phyloP scores from a whole-genome alignment of 2,797 vertebrate species.

The Micromesistius poutassou region DNA sequence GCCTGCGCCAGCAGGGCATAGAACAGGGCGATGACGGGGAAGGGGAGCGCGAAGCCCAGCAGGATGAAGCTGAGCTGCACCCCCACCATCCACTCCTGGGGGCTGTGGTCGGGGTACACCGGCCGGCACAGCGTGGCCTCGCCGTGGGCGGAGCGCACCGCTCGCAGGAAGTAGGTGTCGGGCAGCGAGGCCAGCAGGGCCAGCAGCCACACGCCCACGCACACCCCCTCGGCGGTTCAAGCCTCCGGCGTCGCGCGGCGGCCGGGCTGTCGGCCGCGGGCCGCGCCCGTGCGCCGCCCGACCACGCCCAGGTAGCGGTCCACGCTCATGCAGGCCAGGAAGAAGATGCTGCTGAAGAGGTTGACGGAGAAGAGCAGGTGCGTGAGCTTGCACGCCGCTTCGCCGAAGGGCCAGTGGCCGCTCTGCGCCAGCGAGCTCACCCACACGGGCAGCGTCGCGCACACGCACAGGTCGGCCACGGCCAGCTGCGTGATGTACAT shows the following conservation, averaged over 20 bases:
- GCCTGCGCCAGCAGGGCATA: slow-evolving; percentile 83
- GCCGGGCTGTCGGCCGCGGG: slow-evolving; percentile 60
- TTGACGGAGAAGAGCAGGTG: slow-evolving; percentile 94
- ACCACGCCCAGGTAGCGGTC: slow-evolving; percentile 87
- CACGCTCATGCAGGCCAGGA: slow-evolving; percentile 93
- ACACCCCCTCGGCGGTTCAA: slow-evolving; percentile 74
- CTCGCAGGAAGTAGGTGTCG: slow-evolving; percentile 88
- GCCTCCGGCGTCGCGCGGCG: slow-evolving; percentile 65
- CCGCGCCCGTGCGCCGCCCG: slow-evolving; percentile 24
- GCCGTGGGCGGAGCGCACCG: slow-evolving; percentile 73
- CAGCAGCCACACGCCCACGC: slow-evolving; percentile 87
- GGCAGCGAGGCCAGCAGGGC: slow-evolving; percentile 86
- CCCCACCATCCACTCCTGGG: slow-evolving; percentile 88
- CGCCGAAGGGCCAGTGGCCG: slow-evolving; percentile 92
- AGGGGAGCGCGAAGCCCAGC: slow-evolving; percentile 90
- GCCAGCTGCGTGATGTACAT: slow-evolving; percentile 92
- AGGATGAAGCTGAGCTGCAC: slow-evolving; percentile 89
- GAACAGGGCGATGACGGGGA: slow-evolving; percentile 86
- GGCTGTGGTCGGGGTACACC: slow-evolving; percentile 84
- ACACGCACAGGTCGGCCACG: slow-evolving; percentile 87
- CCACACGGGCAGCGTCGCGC: slow-evolving; percentile 90
- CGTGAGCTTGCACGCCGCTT: slow-evolving; percentile 87
- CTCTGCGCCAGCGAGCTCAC: slow-evolving; percentile 87
- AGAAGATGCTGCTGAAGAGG: slow-evolving; percentile 94
- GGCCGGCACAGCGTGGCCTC: slow-evolving; percentile 84